Evolutionary conservation across 2,797 vertebrate species (phyloP), one percentile per base, ranked within the genome.

Genomic region (Ptychobarbus kaznakovi): DNA sequence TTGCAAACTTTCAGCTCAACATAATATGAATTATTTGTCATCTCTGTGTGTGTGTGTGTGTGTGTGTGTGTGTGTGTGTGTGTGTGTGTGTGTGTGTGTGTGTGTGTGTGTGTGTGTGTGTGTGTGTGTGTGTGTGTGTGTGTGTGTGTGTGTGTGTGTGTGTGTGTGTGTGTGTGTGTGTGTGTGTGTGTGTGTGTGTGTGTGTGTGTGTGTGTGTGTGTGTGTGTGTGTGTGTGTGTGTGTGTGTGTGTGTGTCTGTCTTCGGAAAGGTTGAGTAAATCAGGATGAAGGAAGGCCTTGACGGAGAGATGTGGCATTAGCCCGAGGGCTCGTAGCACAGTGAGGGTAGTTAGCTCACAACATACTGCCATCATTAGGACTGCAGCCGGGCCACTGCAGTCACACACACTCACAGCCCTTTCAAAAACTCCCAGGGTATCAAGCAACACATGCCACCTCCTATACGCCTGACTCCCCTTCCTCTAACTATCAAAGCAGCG

Each of bases 231-330:
- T 86, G 53, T 82, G 65, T 83, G 49, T 38, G 38, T 38, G 38
- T 38, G 38, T 74, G 51, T 86, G 66, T 86, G 44, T 82, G 53
- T 83, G 91, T 94, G 91, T 92, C 91, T 92, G 92, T 93, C 92
- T 94, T 94, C 92, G 93, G 92, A 93, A 92, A 92, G 89, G 92
- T 93, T 92, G 93, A 94, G 94, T 93, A 95, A 95, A 94, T 93
- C 91, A 88, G 95, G 94, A 95, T 96, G 93, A 96, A 95, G 94
- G 93, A 90, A 92, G 92, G 92, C 94, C 94, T 95, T 95, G 94
- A 95, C 94, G 93, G 94, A 95, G 94, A 93, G 93, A 94, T 95
- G 95, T 95, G 95, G 94, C 95, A 94, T 93, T 95, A 95, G 95
- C 95, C 95, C 91, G 92, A 93, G 95, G 95, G 95, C 94, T 94